A percentile compares a stretch with the other conserved stretches of the same genome.
phyloP scores from a whole-genome alignment of 2,888 invertebrate species.

The Sesia apiformis region DNA sequence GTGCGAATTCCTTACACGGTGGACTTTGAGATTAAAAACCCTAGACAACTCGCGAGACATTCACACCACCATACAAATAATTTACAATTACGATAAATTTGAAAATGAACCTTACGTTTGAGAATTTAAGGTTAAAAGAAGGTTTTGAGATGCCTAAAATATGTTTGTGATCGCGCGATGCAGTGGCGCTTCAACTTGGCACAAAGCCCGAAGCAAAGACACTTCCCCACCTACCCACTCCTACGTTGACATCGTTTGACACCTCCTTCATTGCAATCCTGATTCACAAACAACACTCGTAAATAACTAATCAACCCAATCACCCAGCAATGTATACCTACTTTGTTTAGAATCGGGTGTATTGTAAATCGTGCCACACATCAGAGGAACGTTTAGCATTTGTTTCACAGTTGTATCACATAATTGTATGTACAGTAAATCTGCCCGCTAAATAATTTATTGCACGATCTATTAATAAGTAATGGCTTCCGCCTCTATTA shows the following conservation, averaged over 20 bases:
- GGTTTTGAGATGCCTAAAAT: constrained; percentile 19
- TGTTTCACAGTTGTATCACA: neutral
- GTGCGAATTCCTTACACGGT: constrained; percentile 35
- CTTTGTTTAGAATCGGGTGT: neutral
- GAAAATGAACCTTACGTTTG: constrained; percentile 30
- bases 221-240: constrained; percentile 40
- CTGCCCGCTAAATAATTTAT: neutral
- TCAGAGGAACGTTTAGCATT: neutral
- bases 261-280: constrained; percentile 42
- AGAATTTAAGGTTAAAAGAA: constrained; percentile 19
- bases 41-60: constrained; percentile 62
- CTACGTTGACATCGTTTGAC: constrained; percentile 43
- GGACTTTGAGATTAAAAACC: constrained; percentile 55
- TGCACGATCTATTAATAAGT: constrained; percentile 1
- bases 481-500: neutral
- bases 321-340: neutral
- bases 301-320: neutral
- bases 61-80: constrained; percentile 35
- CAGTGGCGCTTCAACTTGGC: constrained; percentile 68
- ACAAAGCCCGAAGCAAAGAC: constrained; percentile 49
- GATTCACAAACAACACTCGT: constrained; percentile 30
- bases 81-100: constrained; percentile 15
- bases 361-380: neutral
- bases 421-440: neutral
- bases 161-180: constrained; percentile 39